phyloP scores from a whole-genome alignment of 2,888 invertebrate genomes.

The Dione juno region DNA sequence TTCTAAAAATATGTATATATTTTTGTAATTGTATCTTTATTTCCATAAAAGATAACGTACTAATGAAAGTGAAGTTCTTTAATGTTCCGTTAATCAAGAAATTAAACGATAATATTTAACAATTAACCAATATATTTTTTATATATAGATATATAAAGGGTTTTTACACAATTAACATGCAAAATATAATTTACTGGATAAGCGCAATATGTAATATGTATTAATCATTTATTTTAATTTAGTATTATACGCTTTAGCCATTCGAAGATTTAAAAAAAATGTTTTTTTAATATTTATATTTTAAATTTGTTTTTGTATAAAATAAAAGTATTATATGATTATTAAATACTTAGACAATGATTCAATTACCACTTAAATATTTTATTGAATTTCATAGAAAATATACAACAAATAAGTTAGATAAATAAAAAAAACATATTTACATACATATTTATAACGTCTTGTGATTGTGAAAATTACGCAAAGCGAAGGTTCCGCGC shows the following conservation, averaged over 20 bases:
- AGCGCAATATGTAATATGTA: no score
- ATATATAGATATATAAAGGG: no score
- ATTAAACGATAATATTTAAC: constrained; percentile 1
- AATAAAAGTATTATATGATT: no score
- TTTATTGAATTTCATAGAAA: background rate
- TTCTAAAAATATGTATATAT: background rate
- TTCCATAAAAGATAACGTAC: constrained; percentile 1
- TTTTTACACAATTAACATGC: no score
- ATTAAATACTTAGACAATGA: background rate
- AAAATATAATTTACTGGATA: no score
- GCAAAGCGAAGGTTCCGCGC: constrained; percentile 51
- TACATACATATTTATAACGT: no score
- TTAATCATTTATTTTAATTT: no score
- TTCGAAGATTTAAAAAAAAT: no score
- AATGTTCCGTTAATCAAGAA: background rate
- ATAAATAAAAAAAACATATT: no score
- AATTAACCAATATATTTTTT: background rate
- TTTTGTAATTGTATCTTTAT: constrained; percentile 1
- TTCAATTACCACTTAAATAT: background rate
- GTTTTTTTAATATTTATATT: background rate
- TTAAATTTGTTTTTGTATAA: no score
- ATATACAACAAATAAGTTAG: background rate
- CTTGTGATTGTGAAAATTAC: no score
- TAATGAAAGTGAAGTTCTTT: constrained; percentile 9
- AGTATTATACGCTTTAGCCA: no score